Conservation (phyloP, 2,113 vertebrate species). For the Ceyx margarethae region DNA sequence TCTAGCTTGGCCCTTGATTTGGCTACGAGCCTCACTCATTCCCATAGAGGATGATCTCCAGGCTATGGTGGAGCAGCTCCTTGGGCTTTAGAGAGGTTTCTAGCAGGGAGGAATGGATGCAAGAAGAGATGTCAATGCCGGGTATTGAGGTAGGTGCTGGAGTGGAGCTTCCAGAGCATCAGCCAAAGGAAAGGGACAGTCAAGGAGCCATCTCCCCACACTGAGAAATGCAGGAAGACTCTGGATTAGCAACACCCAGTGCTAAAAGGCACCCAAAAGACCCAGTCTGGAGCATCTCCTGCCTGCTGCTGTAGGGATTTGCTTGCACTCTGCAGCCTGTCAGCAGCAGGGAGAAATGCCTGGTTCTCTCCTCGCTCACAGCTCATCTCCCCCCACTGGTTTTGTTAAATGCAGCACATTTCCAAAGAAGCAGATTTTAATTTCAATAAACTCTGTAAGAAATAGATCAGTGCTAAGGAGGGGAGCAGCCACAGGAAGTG, state of each 20-base stretch:
- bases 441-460: slow-evolving; percentile 54
- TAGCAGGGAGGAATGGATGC: fast-evolving
- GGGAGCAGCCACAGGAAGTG: slow-evolving; percentile 55
- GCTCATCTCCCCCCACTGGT: slow-evolving; percentile 11
- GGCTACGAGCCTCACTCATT: background rate
- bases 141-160: background rate
- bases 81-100: background rate
- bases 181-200: background rate
- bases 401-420: slow-evolving; percentile 26
- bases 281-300: background rate
- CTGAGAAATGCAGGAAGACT: background rate
- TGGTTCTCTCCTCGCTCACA: background rate
- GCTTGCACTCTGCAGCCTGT: background rate
- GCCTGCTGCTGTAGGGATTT: background rate
- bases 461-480: slow-evolving; percentile 55
- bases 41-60: background rate
- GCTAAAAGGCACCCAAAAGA: background rate
- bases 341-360: background rate
- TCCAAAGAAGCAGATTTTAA: slow-evolving; percentile 48
- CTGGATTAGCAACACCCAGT: background rate
- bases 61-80: background rate
- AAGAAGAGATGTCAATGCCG: background rate
- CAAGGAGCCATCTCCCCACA: background rate
- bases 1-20: background rate
- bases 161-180: background rate